Evolutionary conservation across 2,888 invertebrate species (phyloP).

Genomic region (Pilophorus perplexus): DNA sequence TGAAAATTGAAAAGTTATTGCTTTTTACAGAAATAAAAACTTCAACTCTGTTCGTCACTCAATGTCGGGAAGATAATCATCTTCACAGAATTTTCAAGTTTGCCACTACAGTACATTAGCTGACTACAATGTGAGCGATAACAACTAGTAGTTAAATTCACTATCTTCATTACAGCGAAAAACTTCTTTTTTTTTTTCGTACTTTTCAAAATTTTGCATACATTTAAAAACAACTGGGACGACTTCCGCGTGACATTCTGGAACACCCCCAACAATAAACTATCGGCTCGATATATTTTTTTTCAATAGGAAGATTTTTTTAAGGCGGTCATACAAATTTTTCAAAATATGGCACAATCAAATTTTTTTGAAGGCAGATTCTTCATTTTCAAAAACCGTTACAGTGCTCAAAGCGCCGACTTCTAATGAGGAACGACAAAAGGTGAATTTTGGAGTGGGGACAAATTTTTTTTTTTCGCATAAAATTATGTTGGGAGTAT

Average conservation of each 20-base stretch:
- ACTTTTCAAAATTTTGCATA: background rate
- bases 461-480: too few species aligned
- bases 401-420: too few species aligned
- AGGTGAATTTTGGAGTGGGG: too few species aligned
- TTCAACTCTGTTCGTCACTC: too few species aligned
- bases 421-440: too few species aligned
- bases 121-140: conserved; percentile 3
- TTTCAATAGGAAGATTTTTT: conserved; percentile 32
- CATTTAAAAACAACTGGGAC: background rate
- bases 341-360: conserved; percentile 30
- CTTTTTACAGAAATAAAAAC: too few species aligned
- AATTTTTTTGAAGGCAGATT: conserved; percentile 29
- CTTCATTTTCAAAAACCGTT: conserved; percentile 14
- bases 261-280: conserved; percentile 13
- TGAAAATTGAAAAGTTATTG: too few species aligned
- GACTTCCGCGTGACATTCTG: background rate
- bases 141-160: background rate
- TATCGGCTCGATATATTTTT: background rate
- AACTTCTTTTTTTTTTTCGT: too few species aligned
- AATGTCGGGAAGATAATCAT: too few species aligned
- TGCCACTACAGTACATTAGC: conserved; percentile 2
- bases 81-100: too few species aligned
- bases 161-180: background rate
- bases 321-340: conserved; percentile 17
- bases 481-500: too few species aligned